Conservation (phyloP, 2,113 vertebrate genomes). For the Ophthalmotilapia sp. region DNA sequence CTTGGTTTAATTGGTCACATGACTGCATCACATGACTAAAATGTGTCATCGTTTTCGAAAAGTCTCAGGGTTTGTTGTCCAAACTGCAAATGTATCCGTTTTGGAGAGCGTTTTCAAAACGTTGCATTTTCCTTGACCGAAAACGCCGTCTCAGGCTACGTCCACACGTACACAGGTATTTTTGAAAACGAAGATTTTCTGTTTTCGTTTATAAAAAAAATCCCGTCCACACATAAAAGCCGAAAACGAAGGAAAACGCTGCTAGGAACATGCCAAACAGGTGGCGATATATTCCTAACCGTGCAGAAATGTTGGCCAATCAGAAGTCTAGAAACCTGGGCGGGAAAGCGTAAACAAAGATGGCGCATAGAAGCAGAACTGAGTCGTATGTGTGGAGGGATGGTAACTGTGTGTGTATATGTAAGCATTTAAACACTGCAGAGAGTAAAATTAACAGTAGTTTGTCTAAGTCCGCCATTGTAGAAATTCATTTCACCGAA, state of each 20-base stretch:
- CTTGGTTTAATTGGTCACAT: neutral
- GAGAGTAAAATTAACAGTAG: neutral
- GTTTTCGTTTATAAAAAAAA: neutral
- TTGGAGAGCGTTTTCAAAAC: neutral
- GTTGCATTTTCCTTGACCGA: neutral
- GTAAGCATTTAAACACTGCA: neutral
- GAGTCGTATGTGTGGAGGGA: neutral
- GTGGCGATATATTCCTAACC: neutral
- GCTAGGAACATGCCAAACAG: neutral
- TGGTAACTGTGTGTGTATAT: neutral
- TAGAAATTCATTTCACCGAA: too few species aligned
- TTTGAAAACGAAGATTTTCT: neutral
- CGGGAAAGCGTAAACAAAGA: neutral
- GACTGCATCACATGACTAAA: neutral
- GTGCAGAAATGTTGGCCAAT: neutral
- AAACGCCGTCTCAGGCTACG: neutral
- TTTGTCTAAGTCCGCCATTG: too few species aligned
- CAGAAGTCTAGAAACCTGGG: neutral
- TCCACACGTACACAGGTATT: neutral
- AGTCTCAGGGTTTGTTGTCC: rapidly evolving
- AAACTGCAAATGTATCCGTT: neutral
- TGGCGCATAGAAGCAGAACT: neutral
- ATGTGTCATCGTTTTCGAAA: neutral
- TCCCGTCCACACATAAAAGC: neutral
- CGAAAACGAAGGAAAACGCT: neutral